Evolutionary conservation across 1,140 invertebrate genomes (phyloP).

Genomic region (Penaeus chinensis): DNA sequence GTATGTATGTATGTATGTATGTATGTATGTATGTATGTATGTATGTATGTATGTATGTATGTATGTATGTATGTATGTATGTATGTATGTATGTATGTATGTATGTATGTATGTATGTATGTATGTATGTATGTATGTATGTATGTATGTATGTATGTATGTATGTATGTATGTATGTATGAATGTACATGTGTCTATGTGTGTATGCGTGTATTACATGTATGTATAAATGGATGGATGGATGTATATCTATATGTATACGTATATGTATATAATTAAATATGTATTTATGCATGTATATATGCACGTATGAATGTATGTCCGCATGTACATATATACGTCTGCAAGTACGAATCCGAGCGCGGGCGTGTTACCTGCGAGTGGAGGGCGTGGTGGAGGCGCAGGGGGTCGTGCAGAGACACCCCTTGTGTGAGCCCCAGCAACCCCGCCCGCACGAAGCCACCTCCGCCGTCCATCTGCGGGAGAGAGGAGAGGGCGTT

Average conservation of each 20-base stretch:
- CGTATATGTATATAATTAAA: not conserved
- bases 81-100: too few species aligned
- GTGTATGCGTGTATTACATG: not conserved
- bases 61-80: not conserved
- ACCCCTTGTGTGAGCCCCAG: slow-evolving; percentile 62
- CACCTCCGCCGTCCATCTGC: slow-evolving; percentile 62
- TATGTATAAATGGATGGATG: not conserved
- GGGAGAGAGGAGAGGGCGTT: not conserved
- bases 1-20: too few species aligned
- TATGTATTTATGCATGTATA: not conserved
- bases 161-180: too few species aligned
- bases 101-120: not conserved
- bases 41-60: not conserved
- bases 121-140: not conserved
- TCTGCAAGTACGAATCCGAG: too few species aligned
- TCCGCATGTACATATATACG: not conserved
- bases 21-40: not conserved
- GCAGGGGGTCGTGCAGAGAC: slow-evolving; percentile 59
- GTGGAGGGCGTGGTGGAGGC: slow-evolving; percentile 62
- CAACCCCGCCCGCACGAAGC: slow-evolving; percentile 58
- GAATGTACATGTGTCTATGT: not conserved
- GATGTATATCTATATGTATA: not conserved
- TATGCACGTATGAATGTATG: too few species aligned
- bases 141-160: too few species aligned
- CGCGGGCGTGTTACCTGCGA: slow-evolving; percentile 28